phyloP scores from a whole-genome alignment of 2,113 vertebrate species.

The Corythornis vintsioides region DNA sequence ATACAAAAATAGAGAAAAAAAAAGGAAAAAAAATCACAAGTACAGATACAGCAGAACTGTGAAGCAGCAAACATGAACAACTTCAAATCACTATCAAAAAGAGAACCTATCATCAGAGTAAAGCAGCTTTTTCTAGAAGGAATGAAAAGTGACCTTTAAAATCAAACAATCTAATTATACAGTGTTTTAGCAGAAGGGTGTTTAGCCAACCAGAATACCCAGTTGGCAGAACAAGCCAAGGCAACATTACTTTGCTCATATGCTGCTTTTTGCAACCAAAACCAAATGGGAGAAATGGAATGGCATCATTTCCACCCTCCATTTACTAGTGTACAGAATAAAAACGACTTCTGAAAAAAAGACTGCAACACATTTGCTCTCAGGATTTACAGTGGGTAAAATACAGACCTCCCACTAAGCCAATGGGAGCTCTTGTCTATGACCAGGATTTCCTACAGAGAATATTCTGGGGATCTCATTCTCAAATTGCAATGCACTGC shows the following conservation, averaged over 20 bases:
- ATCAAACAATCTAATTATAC: not conserved
- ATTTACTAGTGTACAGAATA: not conserved
- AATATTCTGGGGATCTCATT: not conserved
- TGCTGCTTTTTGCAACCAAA: not conserved
- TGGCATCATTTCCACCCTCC: not conserved
- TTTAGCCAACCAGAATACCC: not conserved
- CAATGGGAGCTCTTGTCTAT: accelerated
- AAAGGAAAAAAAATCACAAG: not conserved
- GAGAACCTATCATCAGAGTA: not conserved
- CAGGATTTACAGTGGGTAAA: not conserved
- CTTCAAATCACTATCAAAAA: not conserved
- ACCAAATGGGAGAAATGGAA: not conserved
- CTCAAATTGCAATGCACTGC: accelerated
- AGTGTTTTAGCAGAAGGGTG: not conserved
- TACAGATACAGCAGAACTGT: not conserved
- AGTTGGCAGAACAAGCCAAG: not conserved
- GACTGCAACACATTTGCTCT: not conserved
- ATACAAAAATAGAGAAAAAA: not conserved
- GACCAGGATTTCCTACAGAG: not conserved
- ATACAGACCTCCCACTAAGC: not conserved
- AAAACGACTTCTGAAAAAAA: not conserved
- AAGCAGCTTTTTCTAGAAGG: not conserved
- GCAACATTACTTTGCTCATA: not conserved
- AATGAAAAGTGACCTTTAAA: not conserved
- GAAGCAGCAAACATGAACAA: not conserved